A percentile compares a stretch with the other conserved stretches of the same genome.
These are phyloP conservation scores for Stenodera caucasica DNA, from an alignment of 2,888 invertebrate genomes.

Conservation along the genomic window DNA sequence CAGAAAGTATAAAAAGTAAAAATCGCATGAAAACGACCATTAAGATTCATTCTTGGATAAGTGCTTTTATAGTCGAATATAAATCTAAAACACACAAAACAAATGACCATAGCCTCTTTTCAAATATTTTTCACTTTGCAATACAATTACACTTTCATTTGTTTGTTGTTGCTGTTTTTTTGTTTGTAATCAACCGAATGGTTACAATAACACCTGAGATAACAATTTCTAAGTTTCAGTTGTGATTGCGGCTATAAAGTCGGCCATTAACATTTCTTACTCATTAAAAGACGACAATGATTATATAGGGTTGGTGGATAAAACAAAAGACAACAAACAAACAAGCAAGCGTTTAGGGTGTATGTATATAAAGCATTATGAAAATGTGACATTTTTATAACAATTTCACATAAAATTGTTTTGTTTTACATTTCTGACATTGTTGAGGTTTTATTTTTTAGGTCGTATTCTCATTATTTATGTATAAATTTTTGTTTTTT, in stretches of 20 bases:
- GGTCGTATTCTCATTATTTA: not conserved
- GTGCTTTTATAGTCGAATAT: conserved; percentile 13
- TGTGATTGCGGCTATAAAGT: not conserved
- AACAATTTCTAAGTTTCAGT: conserved; percentile 10
- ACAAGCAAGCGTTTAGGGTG: not conserved
- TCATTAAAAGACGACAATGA: not conserved
- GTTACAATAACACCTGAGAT: conserved; percentile 22
- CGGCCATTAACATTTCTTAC: not conserved
- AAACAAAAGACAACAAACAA: not conserved
- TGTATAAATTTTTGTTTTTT: not conserved
- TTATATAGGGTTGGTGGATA: not conserved
- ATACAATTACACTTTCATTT: conserved; percentile 10
- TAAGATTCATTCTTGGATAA: conserved; percentile 22
- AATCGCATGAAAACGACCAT: conserved; percentile 10
- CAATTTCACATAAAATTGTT: not conserved
- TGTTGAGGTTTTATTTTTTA: not conserved
- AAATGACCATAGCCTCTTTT: conserved; percentile 1
- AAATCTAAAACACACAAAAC: conserved; percentile 13
- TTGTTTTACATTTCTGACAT: not conserved
- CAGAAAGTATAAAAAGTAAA: not conserved
- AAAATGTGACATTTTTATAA: not conserved
- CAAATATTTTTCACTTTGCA: conserved; percentile 18
- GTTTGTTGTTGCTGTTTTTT: not conserved
- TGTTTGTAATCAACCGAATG: conserved; percentile 15
- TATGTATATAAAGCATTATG: not conserved